Evolutionary conservation across 2,888 invertebrate species (phyloP), one percentile per base, ranked within the genome.

Genomic region (Hypercompe scribonia): DNA sequence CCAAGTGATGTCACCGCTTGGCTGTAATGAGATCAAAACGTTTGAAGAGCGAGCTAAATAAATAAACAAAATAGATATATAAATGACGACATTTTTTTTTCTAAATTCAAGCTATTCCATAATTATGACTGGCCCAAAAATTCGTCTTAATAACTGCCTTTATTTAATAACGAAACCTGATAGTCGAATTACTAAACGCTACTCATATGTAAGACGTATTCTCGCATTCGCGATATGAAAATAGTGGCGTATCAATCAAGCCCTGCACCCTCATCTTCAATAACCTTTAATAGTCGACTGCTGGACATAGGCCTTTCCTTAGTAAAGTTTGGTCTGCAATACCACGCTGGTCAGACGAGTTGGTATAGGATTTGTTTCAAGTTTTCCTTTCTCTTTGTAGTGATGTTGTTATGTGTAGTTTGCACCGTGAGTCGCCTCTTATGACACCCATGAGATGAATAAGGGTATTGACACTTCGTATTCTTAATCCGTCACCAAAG

Each of bases 1-100:
- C 77, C 76, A 78, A 82, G 50, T 79, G 78, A 82, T 75, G 76
- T 61, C 73, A 70, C 82, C 88, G 87, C 89, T 91, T 89, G 88
- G 89, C 90, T 88, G 88, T 85, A 88, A 89, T 94, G 94, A 94
- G 94, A 94, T 94, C 94, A 91, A 90, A 89, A 89, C 84, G 81
- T 81, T 78, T 79, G 68, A 75, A 73, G 72, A 73, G 81, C 71
- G 68, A 68, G 75, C 36, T 68, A 31, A 50, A 34, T 65, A n/a
- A 15, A 66, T 34, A 31, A 31, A 65, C 18, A 64, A 69, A 50
- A 34, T 65, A n/a, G 15, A 66, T 34, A 31, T 31, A 65, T 15
- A 64, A 69, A 42, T 42, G 15, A 10, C 39, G 65, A 13, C 39
- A 65, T 11, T 18, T 31, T 54, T 21, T 46, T 71, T 8, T 63